Percentiles rank a stretch among this genome's conserved stretches.
phyloP scores from a whole-genome alignment of 2,113 vertebrate species.

The Istiophorus platypterus region DNA sequence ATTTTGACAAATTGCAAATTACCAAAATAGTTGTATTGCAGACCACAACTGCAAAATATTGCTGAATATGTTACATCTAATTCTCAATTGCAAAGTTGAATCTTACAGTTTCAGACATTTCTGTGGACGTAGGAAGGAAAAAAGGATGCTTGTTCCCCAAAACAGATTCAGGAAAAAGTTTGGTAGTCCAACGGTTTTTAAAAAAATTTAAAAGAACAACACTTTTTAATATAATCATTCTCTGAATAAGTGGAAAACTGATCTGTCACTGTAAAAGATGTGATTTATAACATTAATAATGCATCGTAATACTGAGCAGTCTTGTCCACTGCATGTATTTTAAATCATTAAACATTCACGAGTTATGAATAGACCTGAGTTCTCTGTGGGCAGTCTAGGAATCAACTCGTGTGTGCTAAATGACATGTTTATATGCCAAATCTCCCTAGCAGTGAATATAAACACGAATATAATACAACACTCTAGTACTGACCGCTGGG shows the following conservation, averaged over 20 bases:
- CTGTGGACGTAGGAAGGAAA: background rate
- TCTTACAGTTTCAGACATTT: background rate
- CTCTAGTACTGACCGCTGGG: background rate
- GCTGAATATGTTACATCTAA: no score
- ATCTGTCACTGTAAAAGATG: no score
- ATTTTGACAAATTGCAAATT: background rate
- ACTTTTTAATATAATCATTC: no score
- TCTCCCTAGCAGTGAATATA: background rate
- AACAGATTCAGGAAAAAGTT: background rate
- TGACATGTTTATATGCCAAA: background rate
- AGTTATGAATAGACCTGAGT: background rate
- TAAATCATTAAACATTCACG: background rate
- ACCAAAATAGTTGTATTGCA: background rate
- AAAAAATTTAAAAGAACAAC: no score
- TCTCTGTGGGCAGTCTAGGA: constrained; percentile 6
- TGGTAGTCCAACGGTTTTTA: no score
- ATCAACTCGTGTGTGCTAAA: constrained; percentile 1
- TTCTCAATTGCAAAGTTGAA: background rate
- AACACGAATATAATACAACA: constrained; percentile 35
- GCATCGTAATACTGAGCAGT: background rate
- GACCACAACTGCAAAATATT: background rate
- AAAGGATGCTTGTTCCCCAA: background rate
- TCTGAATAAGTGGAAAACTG: no score
- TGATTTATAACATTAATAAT: background rate
- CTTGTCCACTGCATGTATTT: background rate